Conservation (phyloP, 2,113 vertebrate species). For the Monarcha castaneiventris region DNA sequence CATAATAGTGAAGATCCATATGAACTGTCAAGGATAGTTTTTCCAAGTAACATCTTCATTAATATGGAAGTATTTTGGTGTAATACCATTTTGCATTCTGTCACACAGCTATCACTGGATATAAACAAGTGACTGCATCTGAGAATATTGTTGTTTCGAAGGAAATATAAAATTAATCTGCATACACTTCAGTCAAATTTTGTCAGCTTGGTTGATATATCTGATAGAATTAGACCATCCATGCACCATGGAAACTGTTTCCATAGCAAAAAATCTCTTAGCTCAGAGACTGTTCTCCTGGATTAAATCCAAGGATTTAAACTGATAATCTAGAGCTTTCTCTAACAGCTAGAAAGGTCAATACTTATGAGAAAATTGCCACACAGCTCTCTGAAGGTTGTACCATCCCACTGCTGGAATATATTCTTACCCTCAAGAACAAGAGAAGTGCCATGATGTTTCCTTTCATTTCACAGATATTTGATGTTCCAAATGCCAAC, state of each 20-base stretch:
- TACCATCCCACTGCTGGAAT: neutral
- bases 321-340: neutral
- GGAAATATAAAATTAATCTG: neutral
- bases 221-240: neutral
- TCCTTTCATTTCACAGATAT: neutral
- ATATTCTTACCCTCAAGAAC: neutral
- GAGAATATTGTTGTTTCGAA: neutral
- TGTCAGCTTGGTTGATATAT: neutral
- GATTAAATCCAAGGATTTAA: conserved; percentile 41
- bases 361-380: neutral
- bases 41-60: neutral
- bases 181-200: neutral
- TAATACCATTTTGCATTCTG: neutral
- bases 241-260: conserved; percentile 39
- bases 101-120: neutral
- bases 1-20: neutral
- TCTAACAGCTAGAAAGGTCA: neutral
- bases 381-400: neutral
- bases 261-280: conserved; percentile 33
- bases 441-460: neutral
- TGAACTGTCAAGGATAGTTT: neutral
- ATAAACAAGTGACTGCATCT: neutral
- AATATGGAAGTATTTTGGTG: neutral
- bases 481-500: neutral
- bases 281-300: neutral